Evolutionary conservation across 2,888 invertebrate genomes (phyloP).

Genomic region (Synanthedon myopaeformis): DNA sequence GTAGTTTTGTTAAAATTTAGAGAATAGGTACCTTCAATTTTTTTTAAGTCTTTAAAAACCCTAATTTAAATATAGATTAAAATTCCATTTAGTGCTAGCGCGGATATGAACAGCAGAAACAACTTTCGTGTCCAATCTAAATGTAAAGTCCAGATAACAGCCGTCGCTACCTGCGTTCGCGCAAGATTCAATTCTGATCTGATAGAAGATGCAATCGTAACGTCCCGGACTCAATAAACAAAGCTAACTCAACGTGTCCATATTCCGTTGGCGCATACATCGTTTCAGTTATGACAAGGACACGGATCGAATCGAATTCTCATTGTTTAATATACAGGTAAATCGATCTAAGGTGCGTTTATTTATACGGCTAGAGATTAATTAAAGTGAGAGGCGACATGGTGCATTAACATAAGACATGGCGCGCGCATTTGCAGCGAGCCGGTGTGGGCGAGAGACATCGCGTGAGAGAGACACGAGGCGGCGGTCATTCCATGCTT

Average conservation of each 20-base stretch:
- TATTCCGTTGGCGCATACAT: not conserved
- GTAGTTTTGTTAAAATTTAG: too few species aligned
- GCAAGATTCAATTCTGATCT: not conserved
- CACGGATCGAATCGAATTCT: constrained; percentile 4
- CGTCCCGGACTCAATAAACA: not conserved
- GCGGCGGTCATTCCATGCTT: not conserved
- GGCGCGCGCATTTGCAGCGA: constrained; percentile 61
- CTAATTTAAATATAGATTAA: too few species aligned
- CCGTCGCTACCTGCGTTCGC: not conserved
- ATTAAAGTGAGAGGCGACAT: constrained; percentile 61
- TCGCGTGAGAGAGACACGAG: constrained; percentile 21
- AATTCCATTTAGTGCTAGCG: too few species aligned
- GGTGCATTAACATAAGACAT: constrained; percentile 68
- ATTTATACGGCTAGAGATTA: constrained; percentile 66
- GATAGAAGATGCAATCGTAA: not conserved
- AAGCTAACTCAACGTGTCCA: not conserved
- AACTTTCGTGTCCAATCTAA: too few species aligned
- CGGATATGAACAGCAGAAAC: too few species aligned
- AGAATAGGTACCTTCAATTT: too few species aligned
- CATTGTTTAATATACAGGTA: constrained; percentile 45
- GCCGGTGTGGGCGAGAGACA: constrained; percentile 42
- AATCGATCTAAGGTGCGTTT: constrained; percentile 48
- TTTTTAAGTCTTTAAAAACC: too few species aligned
- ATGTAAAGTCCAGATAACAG: not conserved
- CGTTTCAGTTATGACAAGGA: not conserved